phyloP scores from a whole-genome alignment of 2,888 invertebrate genomes.

The Noctuana brunneofusca region DNA sequence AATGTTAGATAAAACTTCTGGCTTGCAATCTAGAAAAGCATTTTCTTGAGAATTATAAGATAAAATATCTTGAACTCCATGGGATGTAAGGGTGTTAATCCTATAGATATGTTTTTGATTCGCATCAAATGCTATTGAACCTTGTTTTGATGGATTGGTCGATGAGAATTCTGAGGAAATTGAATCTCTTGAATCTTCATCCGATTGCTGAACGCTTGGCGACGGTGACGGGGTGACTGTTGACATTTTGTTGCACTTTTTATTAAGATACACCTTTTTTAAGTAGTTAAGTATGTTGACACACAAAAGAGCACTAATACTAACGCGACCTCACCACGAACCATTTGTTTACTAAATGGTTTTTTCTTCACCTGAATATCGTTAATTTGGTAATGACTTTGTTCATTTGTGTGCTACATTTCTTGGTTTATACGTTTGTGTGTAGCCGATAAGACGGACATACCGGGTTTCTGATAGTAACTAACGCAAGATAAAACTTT shows the following conservation, averaged over 20 bases:
- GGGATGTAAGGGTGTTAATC: slow-evolving; percentile 58
- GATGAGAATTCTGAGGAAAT: slow-evolving; percentile 58
- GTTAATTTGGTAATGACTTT: slow-evolving; percentile 80
- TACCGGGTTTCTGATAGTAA: slow-evolving; percentile 75
- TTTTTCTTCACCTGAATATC: slow-evolving; percentile 76
- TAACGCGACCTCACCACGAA: slow-evolving; percentile 66
- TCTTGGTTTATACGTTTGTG: slow-evolving; percentile 62
- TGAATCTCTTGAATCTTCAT: slow-evolving; percentile 62
- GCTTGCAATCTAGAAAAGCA: slow-evolving; percentile 59
- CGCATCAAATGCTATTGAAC: slow-evolving; percentile 41
- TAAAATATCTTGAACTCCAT: slow-evolving; percentile 71
- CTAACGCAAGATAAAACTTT: slow-evolving; percentile 67
- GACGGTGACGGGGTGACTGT: slow-evolving; percentile 61
- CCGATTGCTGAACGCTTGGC: slow-evolving; percentile 61
- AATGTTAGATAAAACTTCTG: slow-evolving; percentile 60
- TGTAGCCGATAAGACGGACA: slow-evolving; percentile 73
- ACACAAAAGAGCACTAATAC: slow-evolving; percentile 49
- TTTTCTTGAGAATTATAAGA: slow-evolving; percentile 59
- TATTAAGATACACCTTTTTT: slow-evolving; percentile 36
- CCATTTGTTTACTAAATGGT: slow-evolving; percentile 78
- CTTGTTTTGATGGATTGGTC: slow-evolving; percentile 47
- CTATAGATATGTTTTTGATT: slow-evolving; percentile 52
- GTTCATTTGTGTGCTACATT: slow-evolving; percentile 68
- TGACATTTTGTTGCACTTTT: slow-evolving; percentile 51
- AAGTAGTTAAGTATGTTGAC: slow-evolving; percentile 38